A percentile compares a stretch with the other conserved stretches of the same genome.
Evolutionary conservation across 1,140 invertebrate genomes (phyloP).

Genomic region (Drosophila rhopaloa): DNA sequence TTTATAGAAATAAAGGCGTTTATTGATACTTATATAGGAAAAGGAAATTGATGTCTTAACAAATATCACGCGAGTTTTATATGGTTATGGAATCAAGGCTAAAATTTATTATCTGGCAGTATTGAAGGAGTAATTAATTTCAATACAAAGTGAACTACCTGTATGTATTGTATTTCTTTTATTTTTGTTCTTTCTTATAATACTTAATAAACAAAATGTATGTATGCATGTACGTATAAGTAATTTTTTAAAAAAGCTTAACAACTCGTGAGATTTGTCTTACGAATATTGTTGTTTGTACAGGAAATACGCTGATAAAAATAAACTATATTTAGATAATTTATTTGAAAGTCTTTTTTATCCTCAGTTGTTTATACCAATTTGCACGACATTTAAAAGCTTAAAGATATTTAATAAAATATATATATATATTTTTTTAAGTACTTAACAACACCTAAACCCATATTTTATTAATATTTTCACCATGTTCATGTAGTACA

Average conservation of each 20-base stretch:
- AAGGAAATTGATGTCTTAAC: constrained; percentile 32
- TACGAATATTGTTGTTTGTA: too few species aligned
- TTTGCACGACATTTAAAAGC: too few species aligned
- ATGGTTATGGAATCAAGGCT: neutral
- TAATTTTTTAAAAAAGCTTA: too few species aligned
- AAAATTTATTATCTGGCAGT: constrained; percentile 11
- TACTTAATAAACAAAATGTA: too few species aligned
- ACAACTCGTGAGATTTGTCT: too few species aligned
- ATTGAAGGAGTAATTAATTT: neutral
- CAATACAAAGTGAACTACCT: neutral
- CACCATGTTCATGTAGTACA: constrained; percentile 2
- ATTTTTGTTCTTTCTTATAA: neutral
- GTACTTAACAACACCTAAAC: too few species aligned
- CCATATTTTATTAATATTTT: constrained; percentile 17
- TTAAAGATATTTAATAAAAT: too few species aligned
- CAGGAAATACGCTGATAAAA: too few species aligned
- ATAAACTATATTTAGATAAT: too few species aligned
- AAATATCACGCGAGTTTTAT: constrained; percentile 23
- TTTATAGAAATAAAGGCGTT: constrained; percentile 42
- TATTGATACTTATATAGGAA: constrained; percentile 26
- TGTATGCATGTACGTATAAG: too few species aligned
- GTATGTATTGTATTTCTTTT: neutral
- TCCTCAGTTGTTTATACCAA: too few species aligned
- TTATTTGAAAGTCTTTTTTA: too few species aligned
- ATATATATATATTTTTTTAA: neutral